Evolutionary conservation across 2,888 invertebrate species (phyloP).

Genomic region (Morpho achilles): DNA sequence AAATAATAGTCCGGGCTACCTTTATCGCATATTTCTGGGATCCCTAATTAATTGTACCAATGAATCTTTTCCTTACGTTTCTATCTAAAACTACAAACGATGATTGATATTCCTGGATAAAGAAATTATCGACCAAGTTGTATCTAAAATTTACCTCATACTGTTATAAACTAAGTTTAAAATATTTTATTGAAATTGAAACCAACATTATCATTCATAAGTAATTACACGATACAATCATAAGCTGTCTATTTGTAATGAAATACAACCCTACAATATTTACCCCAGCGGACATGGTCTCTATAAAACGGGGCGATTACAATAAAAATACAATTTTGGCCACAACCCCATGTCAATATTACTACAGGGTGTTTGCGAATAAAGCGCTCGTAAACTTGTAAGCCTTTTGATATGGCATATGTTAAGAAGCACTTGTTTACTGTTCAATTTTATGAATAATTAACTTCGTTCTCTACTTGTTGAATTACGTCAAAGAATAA

Average conservation of each 20-base stretch:
- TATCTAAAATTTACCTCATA: not conserved
- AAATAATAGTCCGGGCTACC: too few species aligned
- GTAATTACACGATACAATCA: slow-evolving; percentile 52
- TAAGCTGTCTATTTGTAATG: slow-evolving; percentile 42
- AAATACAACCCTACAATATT: slow-evolving; percentile 59
- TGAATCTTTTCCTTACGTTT: too few species aligned
- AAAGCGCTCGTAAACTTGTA: slow-evolving; percentile 55
- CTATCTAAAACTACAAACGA: too few species aligned
- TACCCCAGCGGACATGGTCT: slow-evolving; percentile 58
- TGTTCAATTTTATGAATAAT: slow-evolving; percentile 7
- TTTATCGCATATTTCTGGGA: too few species aligned
- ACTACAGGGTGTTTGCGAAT: slow-evolving; percentile 67
- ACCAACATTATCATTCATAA: slow-evolving; percentile 37
- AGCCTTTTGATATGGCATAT: slow-evolving; percentile 19
- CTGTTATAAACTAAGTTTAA: not conserved
- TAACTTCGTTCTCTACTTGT: not conserved
- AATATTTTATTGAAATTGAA: slow-evolving; percentile 2
- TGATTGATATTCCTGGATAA: too few species aligned
- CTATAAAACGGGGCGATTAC: slow-evolving; percentile 70
- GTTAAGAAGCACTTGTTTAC: slow-evolving; percentile 16
- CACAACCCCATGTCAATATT: slow-evolving; percentile 60
- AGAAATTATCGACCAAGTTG: too few species aligned
- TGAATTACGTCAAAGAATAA: not conserved
- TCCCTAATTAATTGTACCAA: too few species aligned
- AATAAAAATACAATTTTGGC: slow-evolving; percentile 78